Evolutionary conservation across 1,140 invertebrate species (phyloP).

Genomic region (Neodiprion lecontei): DNA sequence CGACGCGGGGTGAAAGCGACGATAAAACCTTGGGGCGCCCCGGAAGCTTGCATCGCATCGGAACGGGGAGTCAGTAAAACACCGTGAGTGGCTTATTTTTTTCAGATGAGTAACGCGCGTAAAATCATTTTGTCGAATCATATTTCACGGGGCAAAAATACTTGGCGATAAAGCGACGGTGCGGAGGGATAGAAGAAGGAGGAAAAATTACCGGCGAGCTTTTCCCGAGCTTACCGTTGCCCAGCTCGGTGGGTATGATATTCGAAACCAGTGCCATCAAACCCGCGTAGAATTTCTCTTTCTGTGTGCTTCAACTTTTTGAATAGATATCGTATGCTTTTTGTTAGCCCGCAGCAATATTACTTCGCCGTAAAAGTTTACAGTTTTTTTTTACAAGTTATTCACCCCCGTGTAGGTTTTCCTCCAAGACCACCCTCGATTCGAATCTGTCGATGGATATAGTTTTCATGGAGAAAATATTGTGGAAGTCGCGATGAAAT

Average conservation of each 20-base stretch:
- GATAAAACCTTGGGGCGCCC: too few relatives aligned
- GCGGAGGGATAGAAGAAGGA: not conserved
- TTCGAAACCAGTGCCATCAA: not conserved
- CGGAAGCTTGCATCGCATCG: too few relatives aligned
- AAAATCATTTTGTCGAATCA: too few relatives aligned
- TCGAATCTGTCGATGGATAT: too few relatives aligned
- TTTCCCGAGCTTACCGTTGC: slow-evolving; percentile 39
- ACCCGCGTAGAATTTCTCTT: slow-evolving; percentile 21
- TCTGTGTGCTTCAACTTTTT: slow-evolving; percentile 47
- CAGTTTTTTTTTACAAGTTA: slow-evolving; percentile 1
- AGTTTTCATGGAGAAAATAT: too few relatives aligned
- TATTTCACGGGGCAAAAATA: too few relatives aligned
- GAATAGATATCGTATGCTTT: slow-evolving; percentile 27
- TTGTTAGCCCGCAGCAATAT: not conserved
- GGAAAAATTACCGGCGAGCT: slow-evolving; percentile 38
- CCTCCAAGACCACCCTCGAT: not conserved
- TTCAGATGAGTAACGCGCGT: too few relatives aligned
- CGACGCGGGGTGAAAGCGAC: too few relatives aligned
- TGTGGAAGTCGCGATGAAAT: too few relatives aligned
- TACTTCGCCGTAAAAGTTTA: slow-evolving; percentile 13
- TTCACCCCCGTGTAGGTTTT: not conserved
- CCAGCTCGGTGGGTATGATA: not conserved
- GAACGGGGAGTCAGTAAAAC: too few relatives aligned
- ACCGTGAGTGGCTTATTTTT: too few relatives aligned
- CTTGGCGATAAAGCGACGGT: not conserved